Evolutionary conservation across 23 tunicate species (phyloP).

Genomic region (Ciona savignyi): DNA sequence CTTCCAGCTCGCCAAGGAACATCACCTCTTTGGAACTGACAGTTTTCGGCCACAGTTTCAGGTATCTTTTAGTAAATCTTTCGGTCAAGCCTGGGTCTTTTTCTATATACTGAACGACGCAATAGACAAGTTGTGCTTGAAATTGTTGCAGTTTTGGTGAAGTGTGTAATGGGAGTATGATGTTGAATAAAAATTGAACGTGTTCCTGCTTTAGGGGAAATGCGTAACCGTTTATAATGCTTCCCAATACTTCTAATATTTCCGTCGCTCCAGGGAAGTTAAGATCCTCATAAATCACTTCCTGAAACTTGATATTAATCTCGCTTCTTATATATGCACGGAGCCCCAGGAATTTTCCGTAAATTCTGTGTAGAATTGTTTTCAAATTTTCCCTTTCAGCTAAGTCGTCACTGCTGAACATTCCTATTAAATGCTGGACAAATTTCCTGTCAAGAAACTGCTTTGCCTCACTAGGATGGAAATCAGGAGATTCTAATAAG

Average conservation of each 20-base stretch:
- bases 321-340: slow-evolving; percentile 57
- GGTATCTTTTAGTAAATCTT: slow-evolving; percentile 11
- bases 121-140: slow-evolving; percentile 89
- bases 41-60: slow-evolving; percentile 65
- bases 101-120: slow-evolving; percentile 86
- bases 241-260: slow-evolving; percentile 83
- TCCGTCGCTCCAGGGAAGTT: slow-evolving; percentile 78
- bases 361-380: slow-evolving; percentile 72
- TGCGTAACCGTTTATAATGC: slow-evolving; percentile 87
- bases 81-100: slow-evolving; percentile 56
- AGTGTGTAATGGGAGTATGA: slow-evolving; percentile 72
- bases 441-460: slow-evolving; percentile 53
- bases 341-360: slow-evolving; percentile 90
- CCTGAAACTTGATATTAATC: slow-evolving; percentile 57
- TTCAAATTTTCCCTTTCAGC: slow-evolving; percentile 70
- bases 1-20: slow-evolving; percentile 93
- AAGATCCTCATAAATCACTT: slow-evolving; percentile 40
- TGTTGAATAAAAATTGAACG: slow-evolving; percentile 40
- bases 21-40: slow-evolving; percentile 50
- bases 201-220: slow-evolving; percentile 81
- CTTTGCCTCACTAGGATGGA: slow-evolving; percentile 87
- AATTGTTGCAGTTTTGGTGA: slow-evolving; percentile 37
- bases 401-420: slow-evolving; percentile 49
- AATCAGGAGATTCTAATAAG: slow-evolving; percentile 65
- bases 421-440: slow-evolving; percentile 35